Evolutionary conservation across 1,140 invertebrate species (phyloP), one percentile per base, ranked within the genome.

Genomic region (Papilio dardanus): DNA sequence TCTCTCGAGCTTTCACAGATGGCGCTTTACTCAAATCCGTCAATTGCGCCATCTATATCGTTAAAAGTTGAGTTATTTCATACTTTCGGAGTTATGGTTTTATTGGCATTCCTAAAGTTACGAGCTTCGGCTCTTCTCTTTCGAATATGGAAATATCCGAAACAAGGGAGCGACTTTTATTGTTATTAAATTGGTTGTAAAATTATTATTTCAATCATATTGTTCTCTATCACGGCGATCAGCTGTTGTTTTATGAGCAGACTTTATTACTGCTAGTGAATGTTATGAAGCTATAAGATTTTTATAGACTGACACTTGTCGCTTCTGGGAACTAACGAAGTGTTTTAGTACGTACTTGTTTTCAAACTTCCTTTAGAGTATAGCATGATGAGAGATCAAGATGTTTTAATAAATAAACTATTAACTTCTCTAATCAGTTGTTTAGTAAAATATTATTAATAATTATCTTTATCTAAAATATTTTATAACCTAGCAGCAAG

Each of bases 171-270:
- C 83, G 87, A 89, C 88, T 94, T 94, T 94, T 94, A 94, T 94
- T 94, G 93, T 93, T 94, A 93, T 92, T 93, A 93, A 94, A 94
- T 94, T 94, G 92, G 91, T 92, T 91, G 92, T 94, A 93, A 94
- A 94, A 93, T 93, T 93, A 94, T 92, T 90, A 93, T 89, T 87
- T 89, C 80, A 85, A 79, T 89, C 89, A 85, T 88, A 91, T 92
- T 91, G 83, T 88, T 82, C 81, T 87, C 90, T 90, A 93, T 92
- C 88, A 92, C 82, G 76, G 78, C 83, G 87, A 92, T 92, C 92
- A 92, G 90, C 88, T 92, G 89, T 89, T 92, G 88, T 88, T 92
- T 92, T 90, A 91, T 91, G 84, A 85, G 83, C 88, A 88, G 90
- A 90, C 83, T 92, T 91, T 93, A 91, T 91, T 88, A 87, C 87